These are phyloP conservation scores for Volucella inanis DNA, from an alignment of 2,888 invertebrate species.

Conservation along the genomic window DNA sequence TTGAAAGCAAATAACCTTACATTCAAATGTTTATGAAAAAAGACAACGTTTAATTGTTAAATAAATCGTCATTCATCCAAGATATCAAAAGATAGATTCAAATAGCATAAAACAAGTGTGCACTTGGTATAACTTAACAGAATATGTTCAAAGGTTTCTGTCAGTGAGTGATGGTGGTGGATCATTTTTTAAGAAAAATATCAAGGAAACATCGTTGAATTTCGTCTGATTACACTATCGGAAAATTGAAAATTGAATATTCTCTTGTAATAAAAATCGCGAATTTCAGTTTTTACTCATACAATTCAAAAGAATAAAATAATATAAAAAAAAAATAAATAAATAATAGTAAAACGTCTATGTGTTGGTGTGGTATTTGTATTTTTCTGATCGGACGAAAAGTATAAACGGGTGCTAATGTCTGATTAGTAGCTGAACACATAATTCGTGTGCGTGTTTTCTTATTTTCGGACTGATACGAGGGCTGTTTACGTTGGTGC, in stretches of 20 bases:
- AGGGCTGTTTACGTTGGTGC: neutral
- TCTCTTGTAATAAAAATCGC: neutral
- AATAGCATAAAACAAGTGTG: no score
- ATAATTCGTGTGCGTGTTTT: neutral
- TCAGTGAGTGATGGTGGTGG: no score
- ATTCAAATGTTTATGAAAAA: constrained; percentile 25
- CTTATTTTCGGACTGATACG: neutral
- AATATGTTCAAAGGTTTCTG: no score
- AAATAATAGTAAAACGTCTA: constrained; percentile 2
- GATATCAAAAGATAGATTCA: neutral
- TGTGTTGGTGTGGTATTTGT: constrained; percentile 7
- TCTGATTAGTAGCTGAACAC: constrained; percentile 23
- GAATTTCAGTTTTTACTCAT: neutral
- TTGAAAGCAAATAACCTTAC: constrained; percentile 16
- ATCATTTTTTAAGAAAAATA: neutral
- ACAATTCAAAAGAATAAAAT: constrained; percentile 21
- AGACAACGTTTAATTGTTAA: constrained; percentile 22
- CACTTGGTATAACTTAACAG: no score
- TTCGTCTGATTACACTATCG: constrained; percentile 16
- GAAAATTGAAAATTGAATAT: neutral
- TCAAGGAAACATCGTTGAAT: neutral
- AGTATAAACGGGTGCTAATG: constrained; percentile 29
- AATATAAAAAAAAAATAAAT: constrained; percentile 14
- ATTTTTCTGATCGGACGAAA: constrained; percentile 1
- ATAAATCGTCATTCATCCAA: constrained; percentile 16